phyloP scores from a whole-genome alignment of 2,797 vertebrate species.

The Poecilia gillii region DNA sequence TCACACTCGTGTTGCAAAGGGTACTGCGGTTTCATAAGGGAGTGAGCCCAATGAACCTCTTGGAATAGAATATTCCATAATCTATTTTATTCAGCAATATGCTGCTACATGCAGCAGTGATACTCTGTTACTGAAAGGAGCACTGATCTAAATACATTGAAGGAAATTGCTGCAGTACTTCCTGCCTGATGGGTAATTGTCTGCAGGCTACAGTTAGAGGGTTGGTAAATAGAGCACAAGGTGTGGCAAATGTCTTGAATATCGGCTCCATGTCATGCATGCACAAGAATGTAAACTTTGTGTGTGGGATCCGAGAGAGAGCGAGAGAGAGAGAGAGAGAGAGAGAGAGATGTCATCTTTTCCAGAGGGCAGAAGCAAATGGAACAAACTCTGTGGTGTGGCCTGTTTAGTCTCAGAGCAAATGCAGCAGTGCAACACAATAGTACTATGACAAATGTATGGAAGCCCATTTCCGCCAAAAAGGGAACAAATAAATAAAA shows the following conservation, averaged over 20 bases:
- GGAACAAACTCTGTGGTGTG: constrained; percentile 19
- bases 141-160: constrained; percentile 18
- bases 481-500: not conserved
- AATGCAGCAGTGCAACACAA: constrained; percentile 2
- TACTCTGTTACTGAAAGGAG: constrained; percentile 2
- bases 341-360: constrained; percentile 22
- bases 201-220: constrained; percentile 13
- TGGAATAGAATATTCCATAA: not conserved
- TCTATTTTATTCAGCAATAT: not conserved
- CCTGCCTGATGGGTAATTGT: constrained; percentile 17
- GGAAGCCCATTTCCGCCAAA: no score
- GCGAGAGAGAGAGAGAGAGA: no score
- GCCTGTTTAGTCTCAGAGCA: constrained; percentile 7
- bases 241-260: constrained; percentile 46
- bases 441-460: not conserved
- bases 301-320: not conserved
- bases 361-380: constrained; percentile 27
- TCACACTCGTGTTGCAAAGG: not conserved
- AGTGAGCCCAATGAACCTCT: not conserved
- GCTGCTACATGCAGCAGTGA: not conserved
- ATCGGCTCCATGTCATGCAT: constrained; percentile 56
- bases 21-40: not conserved
- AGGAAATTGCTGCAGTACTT: constrained; percentile 13
- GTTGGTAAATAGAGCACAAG: constrained; percentile 38
- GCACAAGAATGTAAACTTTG: constrained; percentile 68